Conservation (phyloP, 2,113 vertebrate genomes). For the Nymphicus hollandicus region DNA sequence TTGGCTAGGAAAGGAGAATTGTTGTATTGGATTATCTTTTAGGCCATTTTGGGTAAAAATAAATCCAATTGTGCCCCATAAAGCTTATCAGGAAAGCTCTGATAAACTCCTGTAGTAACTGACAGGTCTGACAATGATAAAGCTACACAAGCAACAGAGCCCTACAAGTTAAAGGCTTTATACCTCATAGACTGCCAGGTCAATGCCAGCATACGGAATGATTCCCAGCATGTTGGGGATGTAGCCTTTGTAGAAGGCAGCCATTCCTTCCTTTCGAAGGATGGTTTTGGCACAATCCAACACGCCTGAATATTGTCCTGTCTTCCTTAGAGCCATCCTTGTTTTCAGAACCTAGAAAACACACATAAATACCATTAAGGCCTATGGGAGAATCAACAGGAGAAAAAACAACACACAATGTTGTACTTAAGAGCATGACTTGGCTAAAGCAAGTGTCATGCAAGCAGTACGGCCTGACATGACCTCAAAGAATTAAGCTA, state of each 20-base stretch:
- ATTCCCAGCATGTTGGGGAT: slow-evolving; percentile 95
- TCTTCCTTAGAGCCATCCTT: slow-evolving; percentile 87
- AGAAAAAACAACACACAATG: background rate
- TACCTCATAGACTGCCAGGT: slow-evolving; percentile 96
- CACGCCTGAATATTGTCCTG: slow-evolving; percentile 88
- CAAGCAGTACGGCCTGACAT: background rate
- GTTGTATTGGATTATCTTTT: background rate
- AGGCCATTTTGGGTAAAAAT: background rate
- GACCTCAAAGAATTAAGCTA: background rate
- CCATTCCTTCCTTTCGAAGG: slow-evolving; percentile 82
- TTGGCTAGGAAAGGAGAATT: background rate
- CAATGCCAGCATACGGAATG: slow-evolving; percentile 95
- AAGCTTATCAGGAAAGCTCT: background rate
- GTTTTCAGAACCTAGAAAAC: slow-evolving; percentile 91
- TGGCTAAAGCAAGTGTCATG: background rate
- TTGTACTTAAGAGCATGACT: background rate
- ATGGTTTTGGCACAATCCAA: slow-evolving; percentile 87
- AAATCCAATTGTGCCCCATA: background rate
- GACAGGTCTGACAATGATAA: background rate
- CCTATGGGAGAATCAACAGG: background rate
- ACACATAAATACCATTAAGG: background rate
- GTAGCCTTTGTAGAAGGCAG: slow-evolving; percentile 95
- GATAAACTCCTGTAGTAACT: background rate
- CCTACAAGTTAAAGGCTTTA: background rate
- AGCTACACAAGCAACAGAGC: background rate